A percentile compares a stretch with the other conserved stretches of the same genome.
phyloP scores from a whole-genome alignment of 1,140 invertebrate genomes.

The Rhopalosiphum padi region DNA sequence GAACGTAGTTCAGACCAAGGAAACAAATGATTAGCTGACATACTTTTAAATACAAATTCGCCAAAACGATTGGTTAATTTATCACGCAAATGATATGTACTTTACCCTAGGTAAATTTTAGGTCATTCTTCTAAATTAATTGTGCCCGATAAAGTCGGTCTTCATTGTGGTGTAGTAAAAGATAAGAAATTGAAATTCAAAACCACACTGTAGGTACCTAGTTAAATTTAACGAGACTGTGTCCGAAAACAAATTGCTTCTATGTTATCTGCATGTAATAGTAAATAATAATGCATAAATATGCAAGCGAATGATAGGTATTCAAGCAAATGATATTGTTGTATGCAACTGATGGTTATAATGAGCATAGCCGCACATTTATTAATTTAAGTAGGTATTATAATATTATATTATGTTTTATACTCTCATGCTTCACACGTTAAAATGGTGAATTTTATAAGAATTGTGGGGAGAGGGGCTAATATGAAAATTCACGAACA shows the following conservation, averaged over 20 bases:
- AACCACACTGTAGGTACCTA: neutral
- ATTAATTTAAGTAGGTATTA: neutral
- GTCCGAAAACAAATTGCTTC: neutral
- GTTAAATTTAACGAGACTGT: conserved; percentile 10
- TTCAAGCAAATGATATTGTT: too few relatives aligned
- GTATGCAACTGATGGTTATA: neutral
- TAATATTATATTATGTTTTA: neutral
- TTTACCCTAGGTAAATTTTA: neutral
- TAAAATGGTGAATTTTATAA: neutral
- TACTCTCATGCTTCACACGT: neutral
- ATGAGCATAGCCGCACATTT: neutral
- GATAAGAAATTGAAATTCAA: neutral
- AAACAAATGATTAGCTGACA: neutral
- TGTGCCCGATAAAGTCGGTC: neutral
- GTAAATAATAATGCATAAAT: neutral
- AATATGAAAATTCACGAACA: neutral
- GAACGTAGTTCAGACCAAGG: neutral
- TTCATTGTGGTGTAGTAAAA: neutral
- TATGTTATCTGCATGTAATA: neutral
- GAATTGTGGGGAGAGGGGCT: too few relatives aligned
- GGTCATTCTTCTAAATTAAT: neutral
- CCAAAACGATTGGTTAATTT: neutral
- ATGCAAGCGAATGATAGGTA: too few relatives aligned
- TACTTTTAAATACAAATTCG: neutral
- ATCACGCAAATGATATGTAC: neutral